phyloP scores from a whole-genome alignment of 2,888 invertebrate genomes.

The Nipponacmea schrenckii region DNA sequence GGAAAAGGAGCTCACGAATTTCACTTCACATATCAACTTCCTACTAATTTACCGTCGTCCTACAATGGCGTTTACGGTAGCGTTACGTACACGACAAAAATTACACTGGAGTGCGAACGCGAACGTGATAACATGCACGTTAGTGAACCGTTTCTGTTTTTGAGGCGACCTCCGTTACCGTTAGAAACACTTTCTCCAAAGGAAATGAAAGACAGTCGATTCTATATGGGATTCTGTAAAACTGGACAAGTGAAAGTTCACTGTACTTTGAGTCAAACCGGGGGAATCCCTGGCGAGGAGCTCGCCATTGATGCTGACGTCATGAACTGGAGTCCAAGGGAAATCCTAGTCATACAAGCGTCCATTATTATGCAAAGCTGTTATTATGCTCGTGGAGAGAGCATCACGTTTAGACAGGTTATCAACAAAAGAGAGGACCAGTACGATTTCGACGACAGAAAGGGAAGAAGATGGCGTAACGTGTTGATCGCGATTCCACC shows the following conservation, averaged over 20 bases:
- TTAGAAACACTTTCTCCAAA: constrained; percentile 29
- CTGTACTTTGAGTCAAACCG: constrained; percentile 52
- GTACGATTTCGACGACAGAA: constrained; percentile 54
- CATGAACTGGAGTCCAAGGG: constrained; percentile 56
- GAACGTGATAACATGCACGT: constrained; percentile 59
- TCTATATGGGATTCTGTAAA: constrained; percentile 42
- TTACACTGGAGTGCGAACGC: constrained; percentile 58
- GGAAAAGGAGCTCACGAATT: constrained; percentile 57
- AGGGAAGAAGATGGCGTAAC: constrained; percentile 63
- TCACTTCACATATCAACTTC: constrained; percentile 61
- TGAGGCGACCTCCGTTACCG: constrained; percentile 44
- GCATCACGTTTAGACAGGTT: constrained; percentile 50
- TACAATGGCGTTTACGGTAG: constrained; percentile 66
- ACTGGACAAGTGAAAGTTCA: constrained; percentile 56
- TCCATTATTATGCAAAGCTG: constrained; percentile 60
- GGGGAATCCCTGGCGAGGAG: constrained; percentile 64
- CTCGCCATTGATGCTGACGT: constrained; percentile 61
- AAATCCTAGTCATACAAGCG: constrained; percentile 52
- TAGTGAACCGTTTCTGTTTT: constrained; percentile 64
- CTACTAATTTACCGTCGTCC: constrained; percentile 61
- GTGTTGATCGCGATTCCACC: constrained; percentile 64
- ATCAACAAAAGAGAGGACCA: constrained; percentile 65
- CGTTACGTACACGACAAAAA: constrained; percentile 65
- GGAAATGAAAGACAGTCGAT: constrained; percentile 44
- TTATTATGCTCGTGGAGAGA: constrained; percentile 57